These are phyloP conservation scores for Drosophila affinis DNA, from an alignment of 2,888 invertebrate genomes.

Conservation along the genomic window DNA sequence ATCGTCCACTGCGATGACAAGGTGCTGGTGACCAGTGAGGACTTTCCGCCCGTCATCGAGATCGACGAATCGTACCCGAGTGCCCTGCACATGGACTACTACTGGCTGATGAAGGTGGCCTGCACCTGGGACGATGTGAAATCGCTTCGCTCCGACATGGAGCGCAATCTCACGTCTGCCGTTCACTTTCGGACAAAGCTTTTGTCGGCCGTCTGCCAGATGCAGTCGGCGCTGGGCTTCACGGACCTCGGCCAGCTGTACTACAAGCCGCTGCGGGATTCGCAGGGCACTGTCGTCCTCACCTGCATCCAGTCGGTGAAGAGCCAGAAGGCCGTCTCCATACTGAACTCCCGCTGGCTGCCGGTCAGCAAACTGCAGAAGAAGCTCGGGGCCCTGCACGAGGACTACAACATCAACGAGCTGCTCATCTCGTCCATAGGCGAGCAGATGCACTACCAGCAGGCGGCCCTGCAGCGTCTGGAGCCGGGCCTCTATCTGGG, in stretches of 20 bases:
- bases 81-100: constrained; percentile 95
- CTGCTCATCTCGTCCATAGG: constrained; percentile 94
- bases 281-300: constrained; percentile 95
- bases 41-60: constrained; percentile 97
- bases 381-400: constrained; percentile 89
- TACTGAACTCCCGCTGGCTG: constrained; percentile 96
- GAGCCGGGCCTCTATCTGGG: constrained; percentile 96
- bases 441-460: constrained; percentile 89
- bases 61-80: constrained; percentile 98
- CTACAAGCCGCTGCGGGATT: constrained; percentile 94
- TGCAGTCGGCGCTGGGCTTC: constrained; percentile 95
- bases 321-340: constrained; percentile 91
- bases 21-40: constrained; percentile 97
- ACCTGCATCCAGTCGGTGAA: constrained; percentile 90
- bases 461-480: constrained; percentile 91
- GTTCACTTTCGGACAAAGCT: constrained; percentile 96
- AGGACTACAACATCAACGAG: constrained; percentile 91
- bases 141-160: constrained; percentile 95
- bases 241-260: constrained; percentile 97
- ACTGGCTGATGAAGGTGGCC: constrained; percentile 99
- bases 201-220: constrained; percentile 95
- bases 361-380: constrained; percentile 93
- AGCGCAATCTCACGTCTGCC: constrained; percentile 95
- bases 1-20: constrained; percentile 97
- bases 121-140: constrained; percentile 99